phyloP scores from a whole-genome alignment of 2,113 vertebrate genomes.

The Patagioenas fasciata region DNA sequence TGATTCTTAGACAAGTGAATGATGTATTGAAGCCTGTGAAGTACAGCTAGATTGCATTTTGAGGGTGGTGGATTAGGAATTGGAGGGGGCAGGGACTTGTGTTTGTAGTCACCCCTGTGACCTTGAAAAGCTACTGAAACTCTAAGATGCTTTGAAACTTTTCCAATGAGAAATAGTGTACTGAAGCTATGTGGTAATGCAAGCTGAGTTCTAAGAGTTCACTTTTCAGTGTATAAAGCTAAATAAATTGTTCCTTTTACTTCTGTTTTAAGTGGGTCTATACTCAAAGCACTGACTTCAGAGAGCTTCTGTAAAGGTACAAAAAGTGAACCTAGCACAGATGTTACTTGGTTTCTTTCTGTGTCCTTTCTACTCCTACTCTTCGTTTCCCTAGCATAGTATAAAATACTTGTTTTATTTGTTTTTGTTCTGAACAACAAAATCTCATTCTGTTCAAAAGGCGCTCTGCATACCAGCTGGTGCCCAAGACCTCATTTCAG shows the following conservation, averaged over 20 bases:
- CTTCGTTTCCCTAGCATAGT: not conserved
- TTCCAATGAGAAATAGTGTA: not conserved
- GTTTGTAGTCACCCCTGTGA: not conserved
- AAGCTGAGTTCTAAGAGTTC: not conserved
- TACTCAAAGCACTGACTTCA: not conserved
- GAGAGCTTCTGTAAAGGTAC: not conserved
- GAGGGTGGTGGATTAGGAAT: not conserved
- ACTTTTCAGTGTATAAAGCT: not conserved
- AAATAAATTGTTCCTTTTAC: not conserved
- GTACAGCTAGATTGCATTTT: not conserved
- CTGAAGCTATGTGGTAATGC: not conserved
- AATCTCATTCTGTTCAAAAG: not conserved
- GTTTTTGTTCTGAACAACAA: not conserved
- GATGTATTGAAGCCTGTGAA: not conserved
- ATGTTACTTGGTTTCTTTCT: not conserved
- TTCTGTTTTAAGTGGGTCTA: not conserved
- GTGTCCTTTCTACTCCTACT: not conserved
- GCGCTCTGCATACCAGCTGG: not conserved
- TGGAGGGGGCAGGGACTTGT: not conserved
- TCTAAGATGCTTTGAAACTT: not conserved
- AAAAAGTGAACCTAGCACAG: not conserved
- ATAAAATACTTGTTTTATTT: not conserved
- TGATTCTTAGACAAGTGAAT: not conserved
- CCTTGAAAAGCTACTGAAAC: constrained; percentile 35
- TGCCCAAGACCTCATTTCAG: not conserved